Evolutionary conservation across 1,140 invertebrate genomes (phyloP).

Genomic region (Frieseomelitta varia): DNA sequence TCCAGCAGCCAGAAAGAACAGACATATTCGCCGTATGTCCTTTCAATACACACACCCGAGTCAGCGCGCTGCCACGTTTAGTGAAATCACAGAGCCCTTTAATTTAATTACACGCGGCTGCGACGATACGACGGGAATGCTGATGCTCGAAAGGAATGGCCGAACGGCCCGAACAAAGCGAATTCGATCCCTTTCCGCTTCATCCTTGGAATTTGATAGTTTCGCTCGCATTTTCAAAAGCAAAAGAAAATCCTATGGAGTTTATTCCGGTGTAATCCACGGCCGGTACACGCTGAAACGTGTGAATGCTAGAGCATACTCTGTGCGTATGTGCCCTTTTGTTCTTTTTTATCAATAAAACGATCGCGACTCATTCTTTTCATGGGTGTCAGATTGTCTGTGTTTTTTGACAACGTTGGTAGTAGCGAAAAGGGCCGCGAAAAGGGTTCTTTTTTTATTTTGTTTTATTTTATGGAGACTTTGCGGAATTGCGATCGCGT

Average conservation of each 20-base stretch:
- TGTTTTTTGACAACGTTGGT: background rate
- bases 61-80: too few species aligned
- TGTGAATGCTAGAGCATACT: background rate
- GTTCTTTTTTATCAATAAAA: background rate
- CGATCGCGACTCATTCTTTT: background rate
- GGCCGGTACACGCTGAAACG: background rate
- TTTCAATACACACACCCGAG: slow-evolving; percentile 32
- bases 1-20: slow-evolving; percentile 30
- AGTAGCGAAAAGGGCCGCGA: background rate
- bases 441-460: background rate
- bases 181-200: background rate
- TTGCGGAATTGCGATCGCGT: background rate
- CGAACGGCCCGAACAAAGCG: too few species aligned
- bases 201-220: background rate
- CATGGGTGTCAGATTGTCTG: background rate
- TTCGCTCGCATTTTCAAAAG: background rate
- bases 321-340: too few species aligned
- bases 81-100: slow-evolving; percentile 7
- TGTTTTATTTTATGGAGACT: background rate
- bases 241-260: background rate
- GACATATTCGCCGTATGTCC: slow-evolving; percentile 33
- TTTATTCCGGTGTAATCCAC: background rate
- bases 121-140: background rate
- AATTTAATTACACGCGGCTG: slow-evolving; percentile 5
- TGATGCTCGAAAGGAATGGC: background rate